Evolutionary conservation across 2,113 vertebrate species (phyloP), one percentile per base, ranked within the genome.

Genomic region (Varanus salvator): DNA sequence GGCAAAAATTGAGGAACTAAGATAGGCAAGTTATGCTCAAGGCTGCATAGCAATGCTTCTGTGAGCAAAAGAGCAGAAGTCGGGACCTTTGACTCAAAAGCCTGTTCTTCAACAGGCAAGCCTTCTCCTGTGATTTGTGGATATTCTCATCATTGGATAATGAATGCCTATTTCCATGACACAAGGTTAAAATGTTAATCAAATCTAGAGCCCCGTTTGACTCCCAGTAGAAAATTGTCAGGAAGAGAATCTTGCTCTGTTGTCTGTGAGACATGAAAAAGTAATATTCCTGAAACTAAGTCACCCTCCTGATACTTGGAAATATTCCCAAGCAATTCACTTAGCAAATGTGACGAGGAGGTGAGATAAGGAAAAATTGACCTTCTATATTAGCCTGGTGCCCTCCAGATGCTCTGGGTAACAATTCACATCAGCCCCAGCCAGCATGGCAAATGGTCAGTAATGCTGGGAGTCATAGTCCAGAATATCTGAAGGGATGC

Each of bases 111-210:
- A 85, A 38, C 9, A 80, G 83, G 44, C 74, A 71, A 57, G 9
- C 48, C 83, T 69, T 54, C 83, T 85, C n/a, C n/a, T 85, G 48
- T 80, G 88, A 90, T 85, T 90, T 85, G 64, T 85, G 88, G 60
- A 54, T 89, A 57, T 90, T 54, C 60, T 90, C 64, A 80, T 85
- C 74, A 85, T 38, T 38, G 64, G 75, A 90, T 80, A 90, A 90
- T 71, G 60, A 85, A 90, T 85, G n/a, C n/a, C 82, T 48, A 60
- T 57, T 90, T 85, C n/a, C 48, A 25, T 44, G 57, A 85, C 75
- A 69, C 48, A 78, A 90, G 75, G 88, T 90, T 85, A 71, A 69
- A 71, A 80, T 85, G 64, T 90, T 80, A 90, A 90, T 90, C 88
- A 69, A 71, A 80, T 23, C 48, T 57, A 69, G 88, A 78, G n/a